Conservation (phyloP, 2,888 invertebrate genomes). For the Nycteola revayana region DNA sequence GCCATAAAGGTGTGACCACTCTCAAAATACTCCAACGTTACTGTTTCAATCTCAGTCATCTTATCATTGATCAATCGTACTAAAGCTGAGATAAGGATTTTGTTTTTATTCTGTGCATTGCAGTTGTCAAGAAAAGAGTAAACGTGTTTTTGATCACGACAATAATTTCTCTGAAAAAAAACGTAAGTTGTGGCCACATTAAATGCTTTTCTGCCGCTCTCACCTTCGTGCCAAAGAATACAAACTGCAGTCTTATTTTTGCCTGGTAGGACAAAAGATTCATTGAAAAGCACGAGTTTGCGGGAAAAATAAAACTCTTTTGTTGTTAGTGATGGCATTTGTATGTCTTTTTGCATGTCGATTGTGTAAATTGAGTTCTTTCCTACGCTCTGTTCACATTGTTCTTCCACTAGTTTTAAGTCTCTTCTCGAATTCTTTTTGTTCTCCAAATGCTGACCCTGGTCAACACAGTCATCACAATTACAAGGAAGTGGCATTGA, state of each 20-base stretch:
- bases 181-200: slow-evolving; percentile 9
- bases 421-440: slow-evolving; percentile 6
- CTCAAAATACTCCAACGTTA: slow-evolving; percentile 24
- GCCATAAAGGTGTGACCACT: slow-evolving; percentile 23
- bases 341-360: slow-evolving; percentile 19
- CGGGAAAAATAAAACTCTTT: slow-evolving; percentile 14
- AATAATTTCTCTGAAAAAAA: slow-evolving; percentile 6
- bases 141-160: slow-evolving; percentile 7
- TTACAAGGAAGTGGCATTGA: slow-evolving; percentile 9
- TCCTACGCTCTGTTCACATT: slow-evolving; percentile 3
- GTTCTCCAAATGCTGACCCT: slow-evolving; percentile 8
- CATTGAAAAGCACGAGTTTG: slow-evolving; percentile 14
- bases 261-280: slow-evolving; percentile 13
- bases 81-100: slow-evolving; percentile 15
- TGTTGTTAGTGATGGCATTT: slow-evolving; percentile 10
- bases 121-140: slow-evolving; percentile 10
- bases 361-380: slow-evolving; percentile 8
- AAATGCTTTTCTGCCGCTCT: slow-evolving; percentile 12
- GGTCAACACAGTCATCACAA: slow-evolving; percentile 6
- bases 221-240: slow-evolving; percentile 15
- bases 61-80: slow-evolving; percentile 12
- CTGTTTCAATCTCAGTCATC: slow-evolving; percentile 6
- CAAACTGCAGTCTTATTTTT: slow-evolving; percentile 14
- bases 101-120: slow-evolving; percentile 24
- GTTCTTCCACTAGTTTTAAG: slow-evolving; percentile 10